Conservation (phyloP, 2,888 invertebrate species). For the Pegoplata infirma region DNA sequence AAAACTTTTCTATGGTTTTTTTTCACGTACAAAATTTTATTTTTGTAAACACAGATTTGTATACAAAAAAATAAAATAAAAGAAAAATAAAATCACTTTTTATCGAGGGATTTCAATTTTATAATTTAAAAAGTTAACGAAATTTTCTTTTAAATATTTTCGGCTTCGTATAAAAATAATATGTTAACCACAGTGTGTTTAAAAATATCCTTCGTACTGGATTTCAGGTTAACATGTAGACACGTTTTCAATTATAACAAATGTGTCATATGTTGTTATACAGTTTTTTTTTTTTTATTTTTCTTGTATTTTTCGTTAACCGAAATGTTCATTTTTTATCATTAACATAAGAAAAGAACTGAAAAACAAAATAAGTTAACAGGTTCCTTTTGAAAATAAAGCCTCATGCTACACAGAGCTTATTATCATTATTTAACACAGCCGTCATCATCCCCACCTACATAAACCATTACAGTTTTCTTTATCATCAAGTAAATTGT, state of each 20-base stretch:
- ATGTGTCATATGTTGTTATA: not conserved
- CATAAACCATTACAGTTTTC: too few species aligned
- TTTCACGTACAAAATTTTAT: too few species aligned
- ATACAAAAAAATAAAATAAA: not conserved
- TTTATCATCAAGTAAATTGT: not conserved
- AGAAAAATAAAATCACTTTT: too few species aligned
- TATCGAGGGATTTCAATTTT: too few species aligned
- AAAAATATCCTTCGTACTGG: not conserved
- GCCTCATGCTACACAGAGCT: not conserved
- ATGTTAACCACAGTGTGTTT: not conserved
- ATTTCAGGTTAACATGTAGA: not conserved
- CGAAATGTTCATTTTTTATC: not conserved
- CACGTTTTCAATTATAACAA: not conserved
- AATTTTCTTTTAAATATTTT: too few species aligned
- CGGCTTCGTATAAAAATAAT: not conserved
- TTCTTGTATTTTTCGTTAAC: not conserved
- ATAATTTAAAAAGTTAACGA: too few species aligned
- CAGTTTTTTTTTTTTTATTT: too few species aligned
- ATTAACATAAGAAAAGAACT: not conserved
- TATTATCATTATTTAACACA: not conserved
- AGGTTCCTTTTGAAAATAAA: not conserved
- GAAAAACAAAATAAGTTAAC: not conserved
- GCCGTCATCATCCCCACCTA: not conserved
- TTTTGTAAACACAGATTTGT: too few species aligned
- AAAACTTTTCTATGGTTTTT: not conserved